Evolutionary conservation across 1,140 invertebrate genomes (phyloP), one percentile per base, ranked within the genome.

Genomic region (Chelonus insularis): DNA sequence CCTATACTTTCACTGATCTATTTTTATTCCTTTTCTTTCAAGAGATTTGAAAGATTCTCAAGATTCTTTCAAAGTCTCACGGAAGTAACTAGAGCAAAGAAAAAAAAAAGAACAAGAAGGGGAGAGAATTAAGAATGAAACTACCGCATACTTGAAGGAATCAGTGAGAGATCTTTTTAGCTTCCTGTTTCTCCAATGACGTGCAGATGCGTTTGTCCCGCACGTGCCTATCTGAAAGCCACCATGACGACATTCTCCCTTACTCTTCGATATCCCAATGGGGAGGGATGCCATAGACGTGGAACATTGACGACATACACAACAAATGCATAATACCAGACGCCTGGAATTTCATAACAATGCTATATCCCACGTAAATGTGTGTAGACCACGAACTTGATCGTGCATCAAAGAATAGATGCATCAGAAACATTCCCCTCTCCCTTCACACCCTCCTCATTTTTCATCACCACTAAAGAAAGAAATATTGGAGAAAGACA

Each of bases 151-250:
- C n/a, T n/a, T n/a, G n/a, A n/a, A n/a, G n/a, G n/a, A n/a, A n/a
- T n/a, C n/a, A n/a, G 12, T 12, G 50, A 14, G 1, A 25, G 23
- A 52, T 32, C 23, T n/a, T 52, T 32, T 52, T 54, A 54, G 37
- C 36, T 56, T 56, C 52, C 52, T 56, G 52, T 56, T 23, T 56
- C 52, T 54, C 14, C 16, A 37, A 32, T 54, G 52, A 41, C 34
- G 52, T 36, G 52, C 52, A 56, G 52, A 56, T 56, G 52, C 39
- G 29, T 18, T 55, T 39, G 25, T 6, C 16, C 9, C 36, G 52
- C 52, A 56, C 52, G 52, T 56, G 52, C 37, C 41, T 18, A 34
- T 18, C 36, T 54, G 51, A 54, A 54, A 54, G 34, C 29, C 51
- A 29, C 36, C 39, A 37, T 57, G 54, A 57, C 54, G 23, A n/a